These are phyloP conservation scores for Leucophenga varia DNA, from an alignment of 1,140 invertebrate species.

Conservation along the genomic window DNA sequence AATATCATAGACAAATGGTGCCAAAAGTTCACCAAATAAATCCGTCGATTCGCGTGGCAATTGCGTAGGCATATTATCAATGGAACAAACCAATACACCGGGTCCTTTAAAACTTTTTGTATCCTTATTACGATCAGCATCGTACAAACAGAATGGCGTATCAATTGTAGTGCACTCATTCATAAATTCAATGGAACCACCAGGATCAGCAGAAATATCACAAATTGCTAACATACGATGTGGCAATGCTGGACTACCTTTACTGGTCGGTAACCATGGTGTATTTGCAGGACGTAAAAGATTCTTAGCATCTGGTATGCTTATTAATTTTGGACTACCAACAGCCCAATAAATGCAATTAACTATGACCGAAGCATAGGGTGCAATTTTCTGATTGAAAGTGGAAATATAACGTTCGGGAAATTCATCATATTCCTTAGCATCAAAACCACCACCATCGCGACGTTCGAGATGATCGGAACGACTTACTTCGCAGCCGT, in stretches of 20 bases:
- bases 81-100: slow-evolving; percentile 96
- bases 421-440: slow-evolving; percentile 87
- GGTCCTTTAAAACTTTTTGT: slow-evolving; percentile 95
- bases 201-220: slow-evolving; percentile 98
- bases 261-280: slow-evolving; percentile 86
- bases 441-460: slow-evolving; percentile 87
- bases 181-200: slow-evolving; percentile 99
- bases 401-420: slow-evolving; percentile 94
- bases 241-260: slow-evolving; percentile 85
- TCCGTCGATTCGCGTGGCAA: slow-evolving; percentile 95
- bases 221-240: slow-evolving; percentile 91
- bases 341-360: slow-evolving; percentile 99
- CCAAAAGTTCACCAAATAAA: slow-evolving; percentile 92
- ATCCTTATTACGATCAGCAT: slow-evolving; percentile 96
- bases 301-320: slow-evolving; percentile 97
- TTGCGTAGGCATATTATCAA: slow-evolving; percentile 99
- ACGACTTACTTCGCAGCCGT: slow-evolving; percentile 90
- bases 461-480: slow-evolving; percentile 91
- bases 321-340: slow-evolving; percentile 91
- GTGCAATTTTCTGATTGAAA: slow-evolving; percentile 96
- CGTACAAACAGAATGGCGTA: slow-evolving; percentile 97
- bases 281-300: slow-evolving; percentile 83
- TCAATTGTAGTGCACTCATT: slow-evolving; percentile 99
- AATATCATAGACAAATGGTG: slow-evolving; percentile 88
- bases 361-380: slow-evolving; percentile 94